These are phyloP conservation scores for Coreius guichenoti DNA, from an alignment of 2,797 vertebrate genomes.

Conservation along the genomic window DNA sequence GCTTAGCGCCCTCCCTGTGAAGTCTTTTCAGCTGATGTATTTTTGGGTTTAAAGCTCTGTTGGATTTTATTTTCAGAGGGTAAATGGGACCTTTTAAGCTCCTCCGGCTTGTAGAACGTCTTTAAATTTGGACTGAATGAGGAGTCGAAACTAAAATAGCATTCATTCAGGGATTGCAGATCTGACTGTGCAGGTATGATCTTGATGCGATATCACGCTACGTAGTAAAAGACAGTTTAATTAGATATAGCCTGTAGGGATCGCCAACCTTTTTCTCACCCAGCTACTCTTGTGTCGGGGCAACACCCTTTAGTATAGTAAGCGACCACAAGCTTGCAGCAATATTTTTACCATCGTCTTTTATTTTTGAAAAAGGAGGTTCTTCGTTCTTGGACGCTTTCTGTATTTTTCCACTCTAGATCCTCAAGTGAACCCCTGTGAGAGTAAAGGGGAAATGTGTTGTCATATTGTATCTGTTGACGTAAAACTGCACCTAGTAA, in stretches of 20 bases:
- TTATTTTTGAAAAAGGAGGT: slow-evolving; percentile 12
- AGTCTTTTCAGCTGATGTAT: slow-evolving; percentile 48
- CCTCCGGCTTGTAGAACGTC: slow-evolving; percentile 34
- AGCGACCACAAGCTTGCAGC: background rate
- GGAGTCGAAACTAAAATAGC: background rate
- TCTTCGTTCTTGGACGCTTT: slow-evolving; percentile 17
- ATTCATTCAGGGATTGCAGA: background rate
- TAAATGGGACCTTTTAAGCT: slow-evolving; percentile 52
- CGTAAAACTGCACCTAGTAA: slow-evolving; percentile 24
- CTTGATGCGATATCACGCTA: background rate
- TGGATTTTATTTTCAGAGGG: slow-evolving; percentile 55
- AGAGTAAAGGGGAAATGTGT: slow-evolving; percentile 1
- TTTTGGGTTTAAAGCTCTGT: slow-evolving; percentile 38
- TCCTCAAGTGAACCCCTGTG: slow-evolving; percentile 11
- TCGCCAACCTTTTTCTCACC: slow-evolving; percentile 30
- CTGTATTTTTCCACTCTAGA: slow-evolving; percentile 45
- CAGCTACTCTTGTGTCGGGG: background rate
- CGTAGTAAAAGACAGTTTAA: slow-evolving; percentile 6
- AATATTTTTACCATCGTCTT: background rate
- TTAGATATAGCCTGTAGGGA: slow-evolving; percentile 13
- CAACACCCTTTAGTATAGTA: slow-evolving; percentile 11
- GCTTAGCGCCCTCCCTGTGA: slow-evolving; percentile 38
- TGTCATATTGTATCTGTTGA: slow-evolving; percentile 28
- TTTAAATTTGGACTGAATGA: slow-evolving; percentile 46
- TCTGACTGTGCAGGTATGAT: background rate